Base-by-base conservation (phyloP, 2,797 vertebrate genomes). In the Phataginus tricuspis region DNA sequence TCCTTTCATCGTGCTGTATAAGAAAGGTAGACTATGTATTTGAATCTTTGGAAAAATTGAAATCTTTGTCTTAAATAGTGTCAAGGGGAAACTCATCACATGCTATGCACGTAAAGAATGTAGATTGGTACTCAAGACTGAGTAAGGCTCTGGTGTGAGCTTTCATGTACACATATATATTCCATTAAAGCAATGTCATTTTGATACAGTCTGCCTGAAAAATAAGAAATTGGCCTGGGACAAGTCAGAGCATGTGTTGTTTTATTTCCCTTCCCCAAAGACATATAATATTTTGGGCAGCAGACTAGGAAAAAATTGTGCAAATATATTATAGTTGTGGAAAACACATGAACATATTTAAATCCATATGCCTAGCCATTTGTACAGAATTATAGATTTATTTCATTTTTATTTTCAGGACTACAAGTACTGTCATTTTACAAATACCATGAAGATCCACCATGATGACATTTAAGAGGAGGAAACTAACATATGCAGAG, bases 291-390 rank as follows among this genome's bases (percentile, higher is more conserved):
- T 78, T 78, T 92, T 96, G 90, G 82, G n/a, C 75, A 72, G 49
- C 64, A 63, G 15, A 55, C 49, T 97, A 86, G 87, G 91, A 94
- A 93, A 87, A 49, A 29, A 42, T 53, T 93, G 82, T 95, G 66
- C 68, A 96, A 83, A 96, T 86, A 16, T 93, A 94, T 82, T 7
- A 9, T 53, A 96, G 31, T 91, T 94, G 29, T 78, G 61, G 84
- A 96, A 97, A 91, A 96, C 92, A 91, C 15, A 80, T 85, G 53
- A 97, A 69, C 83, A 95, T 42, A 37, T 37, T 95, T 92, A 96
- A 63, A 45, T 89, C 69, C 42, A 53, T 55, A 86, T 95, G 63
- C 53, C 13, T 91, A 88, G 49, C 72, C 72, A 72, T 86, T 95
- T 97, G 89, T 93, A 92, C 45, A 90, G 0, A 77, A 88, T 64